phyloP scores from a whole-genome alignment of 1,140 invertebrate species.

The Planococcus citri region DNA sequence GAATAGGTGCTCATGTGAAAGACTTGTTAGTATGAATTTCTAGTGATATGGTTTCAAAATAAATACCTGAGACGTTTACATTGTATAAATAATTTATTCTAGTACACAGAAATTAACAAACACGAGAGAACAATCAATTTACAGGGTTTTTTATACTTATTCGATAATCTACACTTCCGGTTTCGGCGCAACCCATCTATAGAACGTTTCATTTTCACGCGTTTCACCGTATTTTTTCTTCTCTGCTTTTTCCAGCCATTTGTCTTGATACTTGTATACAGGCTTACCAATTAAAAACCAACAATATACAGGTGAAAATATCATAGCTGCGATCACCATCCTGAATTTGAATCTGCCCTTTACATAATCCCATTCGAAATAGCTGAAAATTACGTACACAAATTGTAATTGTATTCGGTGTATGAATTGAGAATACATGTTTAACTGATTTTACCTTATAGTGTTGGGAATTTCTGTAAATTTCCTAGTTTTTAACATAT shows the following conservation, averaged over 20 bases:
- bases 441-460: not conserved
- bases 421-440: too few species aligned
- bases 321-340: not conserved
- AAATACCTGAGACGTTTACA: too few species aligned
- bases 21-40: too few species aligned
- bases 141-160: too few species aligned
- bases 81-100: too few species aligned
- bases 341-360: not conserved
- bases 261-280: not conserved
- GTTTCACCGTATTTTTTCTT: not conserved
- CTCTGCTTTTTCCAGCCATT: not conserved
- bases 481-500: not conserved
- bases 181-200: not conserved
- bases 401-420: too few species aligned
- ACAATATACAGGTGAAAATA: not conserved
- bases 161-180: too few species aligned
- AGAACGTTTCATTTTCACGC: not conserved
- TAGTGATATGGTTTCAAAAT: too few species aligned
- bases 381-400: not conserved
- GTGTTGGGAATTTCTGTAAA: not conserved
- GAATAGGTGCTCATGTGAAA: too few species aligned
- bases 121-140: too few species aligned
- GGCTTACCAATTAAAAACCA: too few species aligned
- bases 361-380: not conserved
- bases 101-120: too few species aligned